Conservation (phyloP, 2,113 vertebrate genomes). For the Aramus guarauna region DNA sequence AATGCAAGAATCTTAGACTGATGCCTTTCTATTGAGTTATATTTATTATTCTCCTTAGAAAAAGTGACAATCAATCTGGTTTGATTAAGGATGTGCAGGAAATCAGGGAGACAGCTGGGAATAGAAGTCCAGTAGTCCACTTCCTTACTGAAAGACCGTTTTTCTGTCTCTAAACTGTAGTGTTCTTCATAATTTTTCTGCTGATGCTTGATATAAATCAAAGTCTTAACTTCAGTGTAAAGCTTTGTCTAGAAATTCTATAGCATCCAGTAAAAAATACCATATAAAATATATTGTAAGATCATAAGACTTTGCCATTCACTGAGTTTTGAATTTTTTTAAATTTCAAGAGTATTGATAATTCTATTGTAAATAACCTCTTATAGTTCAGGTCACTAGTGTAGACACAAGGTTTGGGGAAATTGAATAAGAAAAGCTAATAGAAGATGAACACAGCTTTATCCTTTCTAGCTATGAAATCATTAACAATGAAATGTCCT, state of each 20-base stretch:
- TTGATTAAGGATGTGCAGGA: background rate
- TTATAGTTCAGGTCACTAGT: slow-evolving; percentile 86
- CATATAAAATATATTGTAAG: slow-evolving; percentile 1
- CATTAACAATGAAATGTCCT: slow-evolving; percentile 83
- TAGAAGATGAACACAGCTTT: slow-evolving; percentile 75
- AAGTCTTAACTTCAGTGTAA: background rate
- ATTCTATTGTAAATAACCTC: slow-evolving; percentile 86
- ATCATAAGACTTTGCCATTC: slow-evolving; percentile 62
- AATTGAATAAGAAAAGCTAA: slow-evolving; percentile 86
- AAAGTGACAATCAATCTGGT: background rate
- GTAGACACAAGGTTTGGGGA: slow-evolving; percentile 73
- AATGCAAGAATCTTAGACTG: background rate
- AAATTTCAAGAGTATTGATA: slow-evolving; percentile 80
- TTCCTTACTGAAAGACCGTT: background rate
- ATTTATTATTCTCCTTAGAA: background rate
- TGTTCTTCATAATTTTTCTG: background rate
- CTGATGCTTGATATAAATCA: background rate
- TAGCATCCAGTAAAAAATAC: background rate
- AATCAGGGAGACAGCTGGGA: background rate
- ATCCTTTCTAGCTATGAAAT: slow-evolving; percentile 81
- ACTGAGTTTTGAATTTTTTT: slow-evolving; percentile 78
- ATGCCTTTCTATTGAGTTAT: background rate
- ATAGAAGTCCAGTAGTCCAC: background rate
- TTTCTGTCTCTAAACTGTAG: background rate
- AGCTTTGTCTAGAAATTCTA: background rate